These are phyloP conservation scores for Delichon dasypus DNA, from an alignment of 2,797 vertebrate species.

Conservation along the genomic window DNA sequence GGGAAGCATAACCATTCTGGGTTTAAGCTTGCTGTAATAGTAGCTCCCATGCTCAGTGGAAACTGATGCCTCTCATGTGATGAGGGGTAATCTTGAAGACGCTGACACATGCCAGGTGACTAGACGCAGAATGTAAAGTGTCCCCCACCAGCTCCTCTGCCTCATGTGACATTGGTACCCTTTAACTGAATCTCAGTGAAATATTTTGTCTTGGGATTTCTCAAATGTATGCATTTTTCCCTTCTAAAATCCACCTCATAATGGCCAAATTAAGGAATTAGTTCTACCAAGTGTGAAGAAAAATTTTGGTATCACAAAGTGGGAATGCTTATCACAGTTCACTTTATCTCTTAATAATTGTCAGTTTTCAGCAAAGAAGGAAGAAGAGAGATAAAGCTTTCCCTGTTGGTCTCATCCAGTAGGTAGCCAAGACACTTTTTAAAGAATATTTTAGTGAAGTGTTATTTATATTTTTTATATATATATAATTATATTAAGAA, in stretches of 20 bases:
- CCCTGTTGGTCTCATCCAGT: not conserved
- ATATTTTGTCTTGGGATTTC: not conserved
- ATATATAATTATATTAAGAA: not conserved
- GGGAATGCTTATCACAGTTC: not conserved
- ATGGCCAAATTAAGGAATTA: not conserved
- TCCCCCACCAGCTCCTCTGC: not conserved
- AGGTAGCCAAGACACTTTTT: not conserved
- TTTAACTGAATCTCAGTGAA: not conserved
- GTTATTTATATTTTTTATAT: not conserved
- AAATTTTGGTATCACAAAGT: not conserved
- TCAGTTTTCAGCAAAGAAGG: not conserved
- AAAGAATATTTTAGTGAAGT: not conserved
- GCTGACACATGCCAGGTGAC: not conserved
- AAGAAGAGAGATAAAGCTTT: not conserved
- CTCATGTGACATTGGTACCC: not conserved
- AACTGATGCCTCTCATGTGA: slow-evolving; percentile 41
- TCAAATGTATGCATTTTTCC: not conserved
- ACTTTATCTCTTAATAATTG: not conserved
- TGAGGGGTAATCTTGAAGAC: not conserved
- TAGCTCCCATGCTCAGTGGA: not conserved
- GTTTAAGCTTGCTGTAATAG: slow-evolving; percentile 18
- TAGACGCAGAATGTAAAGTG: not conserved
- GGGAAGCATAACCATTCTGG: not conserved
- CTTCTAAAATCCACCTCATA: not conserved
- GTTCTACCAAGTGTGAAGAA: not conserved